Conservation (phyloP, 1,140 invertebrate species). For the Drosophila equinoxialis region DNA sequence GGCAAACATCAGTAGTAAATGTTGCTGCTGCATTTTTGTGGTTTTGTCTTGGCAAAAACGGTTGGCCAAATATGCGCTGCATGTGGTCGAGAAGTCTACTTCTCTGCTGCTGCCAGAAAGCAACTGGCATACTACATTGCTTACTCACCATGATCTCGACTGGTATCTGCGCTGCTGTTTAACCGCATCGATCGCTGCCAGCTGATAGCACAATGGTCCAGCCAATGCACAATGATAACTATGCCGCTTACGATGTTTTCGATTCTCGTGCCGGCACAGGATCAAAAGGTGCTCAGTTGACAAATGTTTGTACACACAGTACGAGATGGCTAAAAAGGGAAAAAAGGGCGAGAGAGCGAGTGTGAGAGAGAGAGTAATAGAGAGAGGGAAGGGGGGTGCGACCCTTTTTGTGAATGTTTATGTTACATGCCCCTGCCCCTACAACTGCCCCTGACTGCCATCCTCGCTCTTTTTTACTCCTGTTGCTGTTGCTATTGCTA, state of each 20-base stretch:
- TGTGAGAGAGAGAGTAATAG: not conserved
- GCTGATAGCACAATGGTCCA: conserved; percentile 73
- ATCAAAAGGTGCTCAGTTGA: conserved; percentile 76
- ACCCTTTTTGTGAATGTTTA: conserved; percentile 77
- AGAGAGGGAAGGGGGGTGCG: conserved; percentile 22
- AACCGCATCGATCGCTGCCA: conserved; percentile 77
- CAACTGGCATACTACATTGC: conserved; percentile 19
- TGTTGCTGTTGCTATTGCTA: conserved; percentile 45
- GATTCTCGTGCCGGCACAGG: conserved; percentile 69
- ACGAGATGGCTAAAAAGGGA: not conserved
- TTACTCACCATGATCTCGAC: conserved; percentile 55
- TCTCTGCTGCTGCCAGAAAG: not conserved
- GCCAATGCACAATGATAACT: conserved; percentile 70
- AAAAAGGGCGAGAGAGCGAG: not conserved
- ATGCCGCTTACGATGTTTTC: conserved; percentile 72
- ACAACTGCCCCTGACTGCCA: conserved; percentile 10
- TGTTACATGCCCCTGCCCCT: conserved; percentile 63
- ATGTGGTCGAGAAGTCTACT: conserved; percentile 54
- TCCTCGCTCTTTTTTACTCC: conserved; percentile 13
- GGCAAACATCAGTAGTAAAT: conserved; percentile 30
- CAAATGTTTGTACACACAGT: conserved; percentile 74
- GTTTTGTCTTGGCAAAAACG: conserved; percentile 65
- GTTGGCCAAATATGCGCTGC: conserved; percentile 73
- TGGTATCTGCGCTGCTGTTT: conserved; percentile 46
- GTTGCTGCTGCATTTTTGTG: conserved; percentile 60